A percentile compares a stretch with the other conserved stretches of the same genome.
Conservation (phyloP, 1,140 invertebrate species). For the Lordiphosa mommai region DNA sequence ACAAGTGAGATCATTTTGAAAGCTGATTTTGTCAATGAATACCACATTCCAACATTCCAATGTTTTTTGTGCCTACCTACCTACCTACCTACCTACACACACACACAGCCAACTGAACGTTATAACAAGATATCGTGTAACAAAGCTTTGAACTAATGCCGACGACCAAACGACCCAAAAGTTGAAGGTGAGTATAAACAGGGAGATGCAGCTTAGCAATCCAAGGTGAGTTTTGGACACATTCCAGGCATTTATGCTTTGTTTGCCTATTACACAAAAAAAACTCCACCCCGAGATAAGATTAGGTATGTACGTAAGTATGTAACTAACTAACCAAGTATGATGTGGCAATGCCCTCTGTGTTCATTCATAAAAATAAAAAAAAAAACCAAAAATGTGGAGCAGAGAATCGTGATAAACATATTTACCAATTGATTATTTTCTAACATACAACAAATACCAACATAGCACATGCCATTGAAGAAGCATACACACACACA, state of each 20-base stretch:
- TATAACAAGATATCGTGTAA: constrained; percentile 51
- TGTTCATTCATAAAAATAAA: constrained; percentile 48
- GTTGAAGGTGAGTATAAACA: constrained; percentile 29
- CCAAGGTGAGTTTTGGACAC: constrained; percentile 30
- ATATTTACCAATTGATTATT: constrained; percentile 76
- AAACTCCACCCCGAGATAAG: constrained; percentile 15
- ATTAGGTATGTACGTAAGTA: not conserved
- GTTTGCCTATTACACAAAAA: constrained; percentile 69
- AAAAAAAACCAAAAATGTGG: constrained; percentile 38
- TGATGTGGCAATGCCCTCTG: constrained; percentile 18
- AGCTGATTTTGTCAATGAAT: constrained; percentile 80
- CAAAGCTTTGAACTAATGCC: constrained; percentile 75
- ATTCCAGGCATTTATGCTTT: constrained; percentile 69
- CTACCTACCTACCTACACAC: constrained; percentile 26
- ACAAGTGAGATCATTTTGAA: constrained; percentile 81
- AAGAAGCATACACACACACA: not conserved
- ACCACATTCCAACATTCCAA: constrained; percentile 74
- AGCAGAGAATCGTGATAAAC: constrained; percentile 70
- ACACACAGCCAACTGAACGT: constrained; percentile 7
- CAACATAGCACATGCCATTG: constrained; percentile 25
- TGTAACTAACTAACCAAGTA: constrained; percentile 2
- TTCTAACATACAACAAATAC: constrained; percentile 51
- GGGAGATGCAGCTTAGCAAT: not conserved
- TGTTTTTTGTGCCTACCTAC: constrained; percentile 18
- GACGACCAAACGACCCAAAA: constrained; percentile 32